Base-by-base conservation (phyloP, 2,797 vertebrate species). In the Acanthornis magna region DNA sequence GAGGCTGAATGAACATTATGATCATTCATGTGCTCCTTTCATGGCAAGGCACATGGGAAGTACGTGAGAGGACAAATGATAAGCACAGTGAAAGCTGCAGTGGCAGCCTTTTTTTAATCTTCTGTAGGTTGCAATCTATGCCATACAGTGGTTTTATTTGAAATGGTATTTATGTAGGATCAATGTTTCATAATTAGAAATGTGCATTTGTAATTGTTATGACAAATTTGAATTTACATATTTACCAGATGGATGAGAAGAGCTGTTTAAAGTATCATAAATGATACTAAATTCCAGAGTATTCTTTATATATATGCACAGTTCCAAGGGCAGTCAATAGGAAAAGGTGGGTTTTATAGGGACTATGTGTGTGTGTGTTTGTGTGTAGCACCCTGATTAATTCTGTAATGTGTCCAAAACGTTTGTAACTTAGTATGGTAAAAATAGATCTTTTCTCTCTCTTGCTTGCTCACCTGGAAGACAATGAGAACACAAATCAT, bases 21-120 rank as follows among this genome's bases (percentile, higher is more conserved):
- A 86, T 93, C 68, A 47, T 76, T 73, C 47, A 77, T 77, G 76
- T 8, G 16, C 71, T 87, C 62, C 38, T 87, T 66, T 87, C 77
- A 54, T 85, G 72, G 72, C 60, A 87, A 82, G 67, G 89, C 71
- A 43, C 68, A 72, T 57, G 48, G 51, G 60, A 82, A 94, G 58
- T 71, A 76, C 82, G 90, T 89, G 75, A 94, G 95, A 93, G 90
- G 88, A 92, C 57, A 68, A 77, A 67, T 2, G 21, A 91, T 87
- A 88, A 96, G 75, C 63, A 51, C 43, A 63, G 22, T 9, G n/a
- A 73, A 87, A 82, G 42, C 53, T 86, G 21, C 50, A 58, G 18
- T 61, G 40, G 36, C 47, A 95, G 61, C 53, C 67, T 82, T 75
- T 40, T 20, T 91, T 75, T 78, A 61, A 43, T 89, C 36, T 83